Base-by-base conservation (phyloP, 2,888 invertebrate species). In the Apoderus coryli region DNA sequence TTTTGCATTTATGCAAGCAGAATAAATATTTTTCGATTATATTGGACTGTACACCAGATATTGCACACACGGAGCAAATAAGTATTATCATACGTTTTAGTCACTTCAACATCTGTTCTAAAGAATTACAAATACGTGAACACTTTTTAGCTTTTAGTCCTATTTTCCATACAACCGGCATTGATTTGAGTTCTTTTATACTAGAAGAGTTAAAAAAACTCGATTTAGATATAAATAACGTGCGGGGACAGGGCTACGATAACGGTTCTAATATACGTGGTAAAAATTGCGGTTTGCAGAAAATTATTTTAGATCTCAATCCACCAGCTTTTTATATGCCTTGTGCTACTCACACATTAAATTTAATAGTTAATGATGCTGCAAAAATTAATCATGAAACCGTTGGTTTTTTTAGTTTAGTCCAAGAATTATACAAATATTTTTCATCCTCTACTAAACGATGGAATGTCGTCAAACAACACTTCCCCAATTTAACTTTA, bases 321-420 rank as follows among this genome's bases (percentile, higher is more conserved):
- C 25, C 34, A 22, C 33, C 37, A 22, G 47, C 45, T 25, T 44
- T 47, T 36, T 50, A 34, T 30, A 37, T 48, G 24, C 46, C 48
- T 15, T 47, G 46, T 36, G 29, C 40, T 9, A 37, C 43, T 4
- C 47, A 47, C 15, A 34, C 23, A 28, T 32, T 38, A 16, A 48
- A 50, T 42, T 39, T 48, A 19, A 43, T 49, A n/a, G 44, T 48
- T 9, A 47, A 45, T 35, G 44, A 48, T 35, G 41, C 44, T 23
- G 44, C 44, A 25, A 43, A 44, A 25, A 22, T 16, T 14, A 29
- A 32, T 6, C 16, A 26, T 16, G 36, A 40, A 35, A 32, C 41
- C 11, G 32, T 38, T 3, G 34, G 31, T 30, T 41, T 38, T 30
- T 41, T 37, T 26, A 22, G 22, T 14, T 14, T 35, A 4, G 14